Conservation (phyloP, 30 jellyfish, hydroid and myxozoan genomes). For the Clytia hemisphaerica region DNA sequence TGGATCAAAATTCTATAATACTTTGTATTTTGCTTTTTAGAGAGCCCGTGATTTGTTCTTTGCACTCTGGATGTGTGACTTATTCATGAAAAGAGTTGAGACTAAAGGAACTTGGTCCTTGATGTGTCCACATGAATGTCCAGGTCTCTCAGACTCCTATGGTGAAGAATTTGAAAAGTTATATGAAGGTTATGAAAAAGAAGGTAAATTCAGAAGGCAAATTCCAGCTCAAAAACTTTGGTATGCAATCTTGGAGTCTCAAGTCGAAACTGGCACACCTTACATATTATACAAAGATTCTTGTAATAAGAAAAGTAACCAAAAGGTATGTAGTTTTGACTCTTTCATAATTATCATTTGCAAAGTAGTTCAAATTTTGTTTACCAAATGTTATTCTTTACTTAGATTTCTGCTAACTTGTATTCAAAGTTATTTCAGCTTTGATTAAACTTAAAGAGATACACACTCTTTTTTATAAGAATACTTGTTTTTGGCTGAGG, state of each 20-base stretch:
- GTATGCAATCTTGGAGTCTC: constrained; percentile 94
- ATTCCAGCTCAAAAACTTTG: constrained; percentile 89
- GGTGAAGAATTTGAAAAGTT: constrained; percentile 91
- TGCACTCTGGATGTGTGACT: constrained; percentile 92
- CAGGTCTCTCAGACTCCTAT: constrained; percentile 91
- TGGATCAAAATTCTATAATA: too few relatives aligned
- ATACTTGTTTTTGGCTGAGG: too few relatives aligned
- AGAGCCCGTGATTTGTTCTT: constrained; percentile 86
- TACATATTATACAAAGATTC: constrained; percentile 92
- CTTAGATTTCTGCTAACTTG: too few relatives aligned
- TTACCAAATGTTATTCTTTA: background rate
- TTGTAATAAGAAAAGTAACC: constrained; percentile 92
- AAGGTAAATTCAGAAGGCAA: constrained; percentile 57
- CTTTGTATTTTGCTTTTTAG: constrained; percentile 3
- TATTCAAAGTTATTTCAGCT: too few relatives aligned
- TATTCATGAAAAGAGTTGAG: constrained; percentile 94
- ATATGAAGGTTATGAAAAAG: constrained; percentile 73
- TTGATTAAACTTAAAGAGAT: too few relatives aligned
- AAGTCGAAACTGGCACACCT: constrained; percentile 96
- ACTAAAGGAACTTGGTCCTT: constrained; percentile 74
- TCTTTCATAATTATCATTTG: background rate
- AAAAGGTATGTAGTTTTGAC: constrained; percentile 41
- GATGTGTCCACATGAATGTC: constrained; percentile 98
- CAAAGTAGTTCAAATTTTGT: background rate
- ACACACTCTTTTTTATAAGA: too few relatives aligned